Conservation (phyloP, 2,888 invertebrate genomes). For the Lasioglossum figueresi region DNA sequence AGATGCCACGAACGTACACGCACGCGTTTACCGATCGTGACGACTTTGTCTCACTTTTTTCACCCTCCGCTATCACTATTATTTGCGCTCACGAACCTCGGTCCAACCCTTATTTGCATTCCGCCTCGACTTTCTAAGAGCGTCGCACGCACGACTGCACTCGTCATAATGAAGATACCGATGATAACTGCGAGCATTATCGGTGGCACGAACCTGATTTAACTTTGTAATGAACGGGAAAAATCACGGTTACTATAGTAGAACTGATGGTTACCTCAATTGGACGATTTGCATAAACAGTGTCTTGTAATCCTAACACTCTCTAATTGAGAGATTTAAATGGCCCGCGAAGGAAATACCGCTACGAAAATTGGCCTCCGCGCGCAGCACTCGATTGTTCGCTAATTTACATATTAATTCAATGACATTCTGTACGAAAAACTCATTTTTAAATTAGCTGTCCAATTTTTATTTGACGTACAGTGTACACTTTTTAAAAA, state of each 20-base stretch:
- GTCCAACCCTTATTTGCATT: conserved; percentile 30
- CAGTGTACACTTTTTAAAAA: too few relatives aligned
- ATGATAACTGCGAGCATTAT: not conserved
- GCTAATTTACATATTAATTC: not conserved
- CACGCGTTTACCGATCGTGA: conserved; percentile 4
- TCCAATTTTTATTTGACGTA: too few relatives aligned
- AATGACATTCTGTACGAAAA: not conserved
- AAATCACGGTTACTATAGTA: not conserved
- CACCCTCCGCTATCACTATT: not conserved
- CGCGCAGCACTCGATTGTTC: too few relatives aligned
- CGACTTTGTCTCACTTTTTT: not conserved
- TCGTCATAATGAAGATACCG: not conserved
- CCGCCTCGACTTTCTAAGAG: conserved; percentile 9
- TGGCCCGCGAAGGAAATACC: not conserved
- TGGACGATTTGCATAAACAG: not conserved
- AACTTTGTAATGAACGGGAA: not conserved
- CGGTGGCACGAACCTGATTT: not conserved
- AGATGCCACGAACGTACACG: conserved; percentile 28
- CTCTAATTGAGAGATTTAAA: not conserved
- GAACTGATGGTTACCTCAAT: not conserved
- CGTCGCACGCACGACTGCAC: not conserved
- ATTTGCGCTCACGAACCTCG: not conserved
- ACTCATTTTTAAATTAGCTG: not conserved
- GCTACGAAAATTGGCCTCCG: not conserved
- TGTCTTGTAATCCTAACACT: not conserved